phyloP scores from a whole-genome alignment of 2,888 invertebrate genomes.

The Anodontia alba region DNA sequence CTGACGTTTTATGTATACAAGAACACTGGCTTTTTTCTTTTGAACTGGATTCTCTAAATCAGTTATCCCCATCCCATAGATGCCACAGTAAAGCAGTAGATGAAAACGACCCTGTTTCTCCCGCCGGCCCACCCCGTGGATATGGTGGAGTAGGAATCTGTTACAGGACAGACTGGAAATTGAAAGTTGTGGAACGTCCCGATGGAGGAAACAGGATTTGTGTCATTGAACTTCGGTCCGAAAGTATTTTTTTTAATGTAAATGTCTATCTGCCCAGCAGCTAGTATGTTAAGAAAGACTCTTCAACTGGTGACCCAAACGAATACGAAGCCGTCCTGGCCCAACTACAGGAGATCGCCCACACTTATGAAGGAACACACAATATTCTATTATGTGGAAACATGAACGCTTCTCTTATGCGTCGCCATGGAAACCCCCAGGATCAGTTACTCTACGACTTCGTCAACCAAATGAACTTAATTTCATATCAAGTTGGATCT shows the following conservation, averaged over 20 bases:
- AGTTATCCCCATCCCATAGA: too few relatives aligned
- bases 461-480: not conserved
- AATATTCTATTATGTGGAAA: not conserved
- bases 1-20: too few relatives aligned
- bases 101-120: not conserved
- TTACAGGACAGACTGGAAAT: not conserved
- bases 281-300: not conserved
- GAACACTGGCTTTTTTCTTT: too few relatives aligned
- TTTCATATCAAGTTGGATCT: not conserved
- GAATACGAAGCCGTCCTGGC: not conserved
- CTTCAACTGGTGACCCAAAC: not conserved
- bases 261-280: not conserved
- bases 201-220: not conserved
- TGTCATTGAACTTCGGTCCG: not conserved
- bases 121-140: not conserved
- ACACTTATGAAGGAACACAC: not conserved
- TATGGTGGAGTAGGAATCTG: not conserved
- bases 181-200: not conserved
- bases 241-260: not conserved
- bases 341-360: not conserved
- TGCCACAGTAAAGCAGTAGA: too few relatives aligned
- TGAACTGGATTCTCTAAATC: too few relatives aligned
- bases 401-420: not conserved
- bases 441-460: not conserved
- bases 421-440: not conserved